phyloP scores from a whole-genome alignment of 2,797 vertebrate genomes.

The Micropoecilia bifurca region DNA sequence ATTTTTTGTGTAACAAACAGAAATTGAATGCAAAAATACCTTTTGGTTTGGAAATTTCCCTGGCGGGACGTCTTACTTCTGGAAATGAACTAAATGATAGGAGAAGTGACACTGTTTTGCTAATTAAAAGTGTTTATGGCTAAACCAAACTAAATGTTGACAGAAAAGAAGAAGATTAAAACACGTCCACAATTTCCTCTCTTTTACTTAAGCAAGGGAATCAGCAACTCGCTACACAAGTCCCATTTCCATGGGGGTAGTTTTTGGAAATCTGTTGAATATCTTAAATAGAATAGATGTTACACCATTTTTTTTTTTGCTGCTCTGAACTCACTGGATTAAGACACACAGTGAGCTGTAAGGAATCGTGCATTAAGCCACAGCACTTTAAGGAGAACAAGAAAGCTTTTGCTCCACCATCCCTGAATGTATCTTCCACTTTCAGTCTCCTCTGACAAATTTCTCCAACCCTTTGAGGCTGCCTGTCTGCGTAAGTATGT shows the following conservation, averaged over 20 bases:
- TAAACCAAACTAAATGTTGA: neutral
- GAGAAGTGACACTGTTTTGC: neutral
- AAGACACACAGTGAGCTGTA: neutral
- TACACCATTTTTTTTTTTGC: neutral
- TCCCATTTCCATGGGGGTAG: neutral
- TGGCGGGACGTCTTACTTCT: neutral
- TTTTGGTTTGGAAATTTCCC: neutral
- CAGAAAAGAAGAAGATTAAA: neutral
- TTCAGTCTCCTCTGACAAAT: conserved; percentile 47
- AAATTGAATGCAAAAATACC: neutral
- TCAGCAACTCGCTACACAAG: neutral
- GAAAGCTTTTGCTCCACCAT: conserved; percentile 9
- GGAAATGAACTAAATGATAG: neutral
- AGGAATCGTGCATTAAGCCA: neutral
- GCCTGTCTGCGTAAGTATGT: conserved; percentile 64
- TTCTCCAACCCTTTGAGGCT: conserved; percentile 56
- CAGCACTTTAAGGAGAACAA: conserved; percentile 16
- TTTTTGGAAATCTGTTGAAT: neutral
- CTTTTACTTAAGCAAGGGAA: neutral
- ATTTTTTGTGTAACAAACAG: neutral
- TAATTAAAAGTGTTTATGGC: neutral
- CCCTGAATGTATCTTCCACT: conserved; percentile 9
- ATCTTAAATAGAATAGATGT: neutral
- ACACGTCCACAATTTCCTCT: neutral
- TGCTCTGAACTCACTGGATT: neutral